These are phyloP conservation scores for Netelia inedita DNA, from an alignment of 2,888 invertebrate species.

Conservation along the genomic window DNA sequence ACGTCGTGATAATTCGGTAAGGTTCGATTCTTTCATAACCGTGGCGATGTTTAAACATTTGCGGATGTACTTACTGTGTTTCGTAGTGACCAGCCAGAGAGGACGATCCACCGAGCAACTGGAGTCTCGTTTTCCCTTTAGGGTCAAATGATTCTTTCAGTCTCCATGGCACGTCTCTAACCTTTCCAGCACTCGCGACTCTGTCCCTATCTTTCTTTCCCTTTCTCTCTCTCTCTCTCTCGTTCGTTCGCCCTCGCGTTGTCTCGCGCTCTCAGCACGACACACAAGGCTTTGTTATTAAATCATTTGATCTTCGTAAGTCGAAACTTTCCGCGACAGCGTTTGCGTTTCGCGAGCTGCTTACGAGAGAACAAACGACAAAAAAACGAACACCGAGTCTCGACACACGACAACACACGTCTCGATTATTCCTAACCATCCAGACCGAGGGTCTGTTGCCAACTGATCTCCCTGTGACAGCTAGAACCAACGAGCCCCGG, in stretches of 20 bases:
- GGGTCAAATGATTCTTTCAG: conserved; percentile 82
- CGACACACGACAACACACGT: background rate
- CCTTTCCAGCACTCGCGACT: conserved; percentile 51
- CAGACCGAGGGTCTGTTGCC: conserved; percentile 83
- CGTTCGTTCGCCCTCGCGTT: background rate
- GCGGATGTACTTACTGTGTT: conserved; percentile 75
- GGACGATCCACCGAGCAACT: conserved; percentile 79
- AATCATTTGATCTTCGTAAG: conserved; percentile 25
- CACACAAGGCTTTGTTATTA: conserved; percentile 52
- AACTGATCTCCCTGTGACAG: conserved; percentile 83
- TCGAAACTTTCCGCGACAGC: background rate
- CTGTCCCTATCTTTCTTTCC: conserved; percentile 25
- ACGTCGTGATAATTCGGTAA: background rate
- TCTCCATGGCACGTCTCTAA: conserved; percentile 75
- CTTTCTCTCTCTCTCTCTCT: background rate
- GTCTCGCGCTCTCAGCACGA: conserved; percentile 7
- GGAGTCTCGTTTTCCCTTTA: conserved; percentile 78
- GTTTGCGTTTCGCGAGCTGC: background rate
- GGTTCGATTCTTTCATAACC: background rate
- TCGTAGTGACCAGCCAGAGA: conserved; percentile 76
- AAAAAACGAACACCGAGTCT: conserved; percentile 10
- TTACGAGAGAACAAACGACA: conserved; percentile 7
- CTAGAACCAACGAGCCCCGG: conserved; percentile 67
- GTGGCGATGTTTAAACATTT: background rate
- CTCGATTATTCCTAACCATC: conserved; percentile 41